Evolutionary conservation across 2,888 invertebrate genomes (phyloP).

Genomic region (Orthosia gothica): DNA sequence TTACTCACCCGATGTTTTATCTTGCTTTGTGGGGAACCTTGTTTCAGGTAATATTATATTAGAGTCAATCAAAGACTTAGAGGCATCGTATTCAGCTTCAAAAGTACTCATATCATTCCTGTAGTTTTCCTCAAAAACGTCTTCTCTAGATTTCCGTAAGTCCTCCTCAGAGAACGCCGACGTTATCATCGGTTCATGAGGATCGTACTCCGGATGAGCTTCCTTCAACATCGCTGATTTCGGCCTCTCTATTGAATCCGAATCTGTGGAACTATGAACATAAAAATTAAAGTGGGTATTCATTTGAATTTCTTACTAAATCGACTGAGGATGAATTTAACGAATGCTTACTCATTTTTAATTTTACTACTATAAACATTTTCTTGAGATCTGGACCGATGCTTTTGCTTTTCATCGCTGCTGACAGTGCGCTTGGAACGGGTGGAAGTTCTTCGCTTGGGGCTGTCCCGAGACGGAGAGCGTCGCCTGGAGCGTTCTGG

Average conservation of each 20-base stretch:
- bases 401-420: slow-evolving; percentile 79
- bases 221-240: slow-evolving; percentile 89
- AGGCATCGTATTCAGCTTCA: slow-evolving; percentile 79
- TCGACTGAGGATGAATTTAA: slow-evolving; percentile 5
- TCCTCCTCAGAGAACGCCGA: slow-evolving; percentile 89
- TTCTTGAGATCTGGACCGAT: slow-evolving; percentile 87
- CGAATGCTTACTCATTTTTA: slow-evolving; percentile 85
- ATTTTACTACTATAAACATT: slow-evolving; percentile 78
- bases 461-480: slow-evolving; percentile 70
- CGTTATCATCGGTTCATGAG: slow-evolving; percentile 90
- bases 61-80: slow-evolving; percentile 81
- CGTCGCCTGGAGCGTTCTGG: slow-evolving; percentile 72
- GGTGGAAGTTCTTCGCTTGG: slow-evolving; percentile 67
- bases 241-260: slow-evolving; percentile 87
- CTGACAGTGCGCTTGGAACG: slow-evolving; percentile 75
- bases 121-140: slow-evolving; percentile 84
- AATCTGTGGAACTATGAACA: slow-evolving; percentile 85
- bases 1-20: slow-evolving; percentile 80
- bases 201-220: slow-evolving; percentile 88
- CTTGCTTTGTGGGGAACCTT: slow-evolving; percentile 75
- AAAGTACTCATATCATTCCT: slow-evolving; percentile 81
- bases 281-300: slow-evolving; percentile 17
- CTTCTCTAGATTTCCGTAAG: slow-evolving; percentile 85
- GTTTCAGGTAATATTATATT: slow-evolving; percentile 76
- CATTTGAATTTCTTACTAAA: not conserved